Percentiles rank a stretch among this genome's conserved stretches.
phyloP scores from a whole-genome alignment of 2,113 vertebrate genomes.

The Myotis lucifugus region DNA sequence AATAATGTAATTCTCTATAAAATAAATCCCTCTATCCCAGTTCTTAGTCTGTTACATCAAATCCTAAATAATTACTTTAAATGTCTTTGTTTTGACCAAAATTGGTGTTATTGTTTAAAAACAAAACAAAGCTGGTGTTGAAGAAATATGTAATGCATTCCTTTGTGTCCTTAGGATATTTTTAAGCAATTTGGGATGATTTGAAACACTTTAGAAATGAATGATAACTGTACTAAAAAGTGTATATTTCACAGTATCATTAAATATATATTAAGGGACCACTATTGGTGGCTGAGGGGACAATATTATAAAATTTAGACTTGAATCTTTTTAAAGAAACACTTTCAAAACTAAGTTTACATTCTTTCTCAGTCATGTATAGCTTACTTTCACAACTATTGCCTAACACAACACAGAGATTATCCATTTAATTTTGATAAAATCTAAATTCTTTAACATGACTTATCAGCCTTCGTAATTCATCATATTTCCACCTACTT shows the following conservation, averaged over 20 bases:
- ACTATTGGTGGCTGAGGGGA: background rate
- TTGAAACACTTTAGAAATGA: background rate
- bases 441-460: background rate
- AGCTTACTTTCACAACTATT: background rate
- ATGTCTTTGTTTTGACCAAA: constrained; percentile 4
- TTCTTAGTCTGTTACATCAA: background rate
- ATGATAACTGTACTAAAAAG: background rate
- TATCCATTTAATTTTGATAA: background rate
- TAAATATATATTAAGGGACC: constrained; percentile 14
- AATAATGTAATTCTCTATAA: background rate
- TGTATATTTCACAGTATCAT: background rate
- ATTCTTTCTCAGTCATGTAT: background rate
- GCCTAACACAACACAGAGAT: background rate
- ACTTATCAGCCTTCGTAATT: background rate
- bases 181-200: constrained; percentile 1
- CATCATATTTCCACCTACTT: background rate
- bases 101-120: background rate
- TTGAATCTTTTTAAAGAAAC: constrained; percentile 5
- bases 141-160: background rate
- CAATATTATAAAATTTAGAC: constrained; percentile 23
- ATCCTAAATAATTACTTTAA: constrained; percentile 7
- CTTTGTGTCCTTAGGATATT: constrained; percentile 1
- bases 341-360: background rate
- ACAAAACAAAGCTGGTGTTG: background rate
- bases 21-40: background rate